phyloP scores from a whole-genome alignment of 2,888 invertebrate species.

The Apamea epomidion region DNA sequence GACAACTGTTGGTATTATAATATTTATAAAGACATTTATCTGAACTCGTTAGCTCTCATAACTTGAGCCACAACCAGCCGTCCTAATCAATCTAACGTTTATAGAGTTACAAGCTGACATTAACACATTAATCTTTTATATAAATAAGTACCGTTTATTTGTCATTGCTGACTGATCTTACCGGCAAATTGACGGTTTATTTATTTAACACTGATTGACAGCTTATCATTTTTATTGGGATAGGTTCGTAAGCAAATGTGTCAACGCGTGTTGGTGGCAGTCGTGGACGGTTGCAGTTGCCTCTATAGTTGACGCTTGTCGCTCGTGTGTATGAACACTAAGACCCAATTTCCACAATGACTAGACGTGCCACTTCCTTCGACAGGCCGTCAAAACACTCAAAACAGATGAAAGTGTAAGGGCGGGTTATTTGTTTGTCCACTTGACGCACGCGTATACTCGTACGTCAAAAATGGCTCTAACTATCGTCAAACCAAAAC shows the following conservation, averaged over 20 bases:
- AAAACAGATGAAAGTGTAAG: slow-evolving; percentile 10
- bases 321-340: too few species aligned
- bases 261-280: not conserved
- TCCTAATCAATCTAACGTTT: slow-evolving; percentile 80
- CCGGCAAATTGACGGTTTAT: slow-evolving; percentile 63
- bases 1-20: not conserved
- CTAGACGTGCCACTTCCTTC: not conserved
- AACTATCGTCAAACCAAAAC: too few species aligned
- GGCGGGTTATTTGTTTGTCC: too few species aligned
- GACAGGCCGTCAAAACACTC: slow-evolving; percentile 19
- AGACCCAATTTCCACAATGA: not conserved
- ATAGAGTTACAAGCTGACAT: slow-evolving; percentile 80
- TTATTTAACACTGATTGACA: slow-evolving; percentile 56
- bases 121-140: slow-evolving; percentile 76
- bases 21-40: not conserved
- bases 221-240: slow-evolving; percentile 37
- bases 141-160: slow-evolving; percentile 71
- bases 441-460: too few species aligned
- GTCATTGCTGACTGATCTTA: slow-evolving; percentile 70
- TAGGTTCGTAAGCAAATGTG: slow-evolving; percentile 12
- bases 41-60: slow-evolving; percentile 27
- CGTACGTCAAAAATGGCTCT: too few species aligned
- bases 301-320: too few species aligned
- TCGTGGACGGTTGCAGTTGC: not conserved
- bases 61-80: slow-evolving; percentile 64